Evolutionary conservation across 2,797 vertebrate species (phyloP), one percentile per base, ranked within the genome.

Genomic region (Macroramphosus scolopax): DNA sequence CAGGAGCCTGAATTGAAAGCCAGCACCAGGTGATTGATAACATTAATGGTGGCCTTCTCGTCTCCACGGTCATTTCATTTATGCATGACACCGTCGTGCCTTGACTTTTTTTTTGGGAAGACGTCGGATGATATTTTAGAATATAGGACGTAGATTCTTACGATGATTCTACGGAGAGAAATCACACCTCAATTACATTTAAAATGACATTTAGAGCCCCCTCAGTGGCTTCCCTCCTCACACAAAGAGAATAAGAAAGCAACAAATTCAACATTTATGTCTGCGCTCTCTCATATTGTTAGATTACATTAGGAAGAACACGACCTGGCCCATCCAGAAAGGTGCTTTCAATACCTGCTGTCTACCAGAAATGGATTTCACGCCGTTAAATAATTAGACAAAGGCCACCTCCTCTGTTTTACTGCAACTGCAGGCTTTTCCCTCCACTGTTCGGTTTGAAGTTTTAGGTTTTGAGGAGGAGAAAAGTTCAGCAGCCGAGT

Each of bases 201-300:
- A 65, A n/a, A 75, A 59, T 82, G 83, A 79, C 75, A 83, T 84
- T 78, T 75, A 78, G 81, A 77, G 59, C 18, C 71, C 48, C 72
- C 74, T 76, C 68, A 6, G 50, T 63, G 72, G 61, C 52, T 61
- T 75, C 59, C 47, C 18, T 6, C 63, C 50, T 53, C 60, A 59
- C 58, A 56, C 33, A 48, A 62, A 63, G 3, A 22, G 43, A 47
- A 45, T 29, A 65, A 41, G 44, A 67, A 62, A 58, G 44, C 52
- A 67, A 72, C 60, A 77, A 69, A 68, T 70, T 60, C 57, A 77
- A 59, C 68, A 60, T 72, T 75, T 72, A 61, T 66, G 72, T 64
- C 65, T 43, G 17, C 39, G 6, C 44, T 53, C 51, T 47, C 52
- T 68, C 51, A 75, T 47, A 72, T 68, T 41, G 30, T 61, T 58